These are phyloP conservation scores for Microctenopoma steveboyesi DNA, from an alignment of 2,797 vertebrate species.

Conservation along the genomic window DNA sequence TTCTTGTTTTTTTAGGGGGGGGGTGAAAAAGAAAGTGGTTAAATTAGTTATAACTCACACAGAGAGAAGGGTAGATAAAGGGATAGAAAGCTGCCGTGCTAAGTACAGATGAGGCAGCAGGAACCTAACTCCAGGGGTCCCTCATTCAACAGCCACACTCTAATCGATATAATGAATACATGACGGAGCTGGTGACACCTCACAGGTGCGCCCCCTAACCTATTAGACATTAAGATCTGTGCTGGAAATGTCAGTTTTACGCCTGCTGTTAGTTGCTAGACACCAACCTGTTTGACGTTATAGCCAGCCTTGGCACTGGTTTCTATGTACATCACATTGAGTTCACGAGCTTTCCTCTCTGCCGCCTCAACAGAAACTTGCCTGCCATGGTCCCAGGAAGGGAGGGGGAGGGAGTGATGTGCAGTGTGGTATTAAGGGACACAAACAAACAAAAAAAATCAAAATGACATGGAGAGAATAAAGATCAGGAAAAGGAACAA, in stretches of 20 bases:
- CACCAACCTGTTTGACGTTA: conserved; percentile 87
- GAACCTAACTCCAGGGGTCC: conserved; percentile 49
- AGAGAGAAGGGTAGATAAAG: conserved; percentile 55
- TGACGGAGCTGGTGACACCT: not conserved
- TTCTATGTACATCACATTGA: conserved; percentile 90
- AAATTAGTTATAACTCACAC: conserved; percentile 72
- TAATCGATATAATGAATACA: conserved; percentile 45
- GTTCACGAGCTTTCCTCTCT: conserved; percentile 86
- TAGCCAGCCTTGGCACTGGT: conserved; percentile 88
- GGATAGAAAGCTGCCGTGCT: conserved; percentile 56
- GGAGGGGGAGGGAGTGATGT: conserved; percentile 45
- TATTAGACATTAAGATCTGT: conserved; percentile 31
- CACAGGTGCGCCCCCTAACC: conserved; percentile 32
- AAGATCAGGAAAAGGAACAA: conserved; percentile 51
- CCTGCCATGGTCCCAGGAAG: conserved; percentile 81
- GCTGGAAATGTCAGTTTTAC: conserved; percentile 38
- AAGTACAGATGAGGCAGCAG: conserved; percentile 60
- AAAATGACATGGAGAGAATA: conserved; percentile 70
- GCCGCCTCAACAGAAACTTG: conserved; percentile 89
- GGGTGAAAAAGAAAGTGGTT: conserved; percentile 68
- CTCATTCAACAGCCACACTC: conserved; percentile 46
- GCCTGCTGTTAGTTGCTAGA: conserved; percentile 54
- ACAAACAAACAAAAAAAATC: conserved; percentile 56
- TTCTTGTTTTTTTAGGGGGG: conserved; percentile 44
- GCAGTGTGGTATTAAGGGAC: conserved; percentile 65